phyloP scores from a whole-genome alignment of 92 coral and sea anemone genomes.

The Bergia puertoricense region DNA sequence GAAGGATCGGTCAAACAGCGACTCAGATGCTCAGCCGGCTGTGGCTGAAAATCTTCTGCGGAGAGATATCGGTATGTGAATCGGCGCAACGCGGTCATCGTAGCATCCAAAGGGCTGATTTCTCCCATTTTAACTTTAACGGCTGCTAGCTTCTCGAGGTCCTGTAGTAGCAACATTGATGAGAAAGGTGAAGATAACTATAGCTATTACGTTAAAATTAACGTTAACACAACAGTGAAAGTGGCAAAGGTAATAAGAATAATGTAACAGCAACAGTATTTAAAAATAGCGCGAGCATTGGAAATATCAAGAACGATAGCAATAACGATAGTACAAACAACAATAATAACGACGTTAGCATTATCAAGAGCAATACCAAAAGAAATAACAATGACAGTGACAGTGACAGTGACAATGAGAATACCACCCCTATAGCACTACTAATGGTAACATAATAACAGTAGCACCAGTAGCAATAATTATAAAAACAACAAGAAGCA shows the following conservation, averaged over 20 bases:
- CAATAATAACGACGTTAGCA: too few species aligned
- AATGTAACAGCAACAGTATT: background rate
- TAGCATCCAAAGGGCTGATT: constrained; percentile 45
- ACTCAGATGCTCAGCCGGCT: constrained; percentile 58
- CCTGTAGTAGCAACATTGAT: constrained; percentile 1
- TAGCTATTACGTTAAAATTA: too few species aligned
- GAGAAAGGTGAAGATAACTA: background rate
- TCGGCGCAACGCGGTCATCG: constrained; percentile 80
- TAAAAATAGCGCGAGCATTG: too few species aligned
- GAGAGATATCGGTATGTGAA: constrained; percentile 91
- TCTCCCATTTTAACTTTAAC: constrained; percentile 31
- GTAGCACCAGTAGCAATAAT: too few species aligned
- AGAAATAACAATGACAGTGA: too few species aligned
- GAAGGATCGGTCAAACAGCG: constrained; percentile 77
- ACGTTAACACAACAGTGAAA: background rate
- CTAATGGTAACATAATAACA: too few species aligned
- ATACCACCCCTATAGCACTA: too few species aligned
- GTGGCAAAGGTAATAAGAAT: background rate
- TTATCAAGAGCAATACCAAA: too few species aligned
- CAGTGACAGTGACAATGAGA: too few species aligned
- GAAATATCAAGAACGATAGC: too few species aligned
- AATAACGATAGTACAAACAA: too few species aligned
- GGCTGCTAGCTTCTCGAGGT: constrained; percentile 27
- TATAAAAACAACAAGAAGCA: too few species aligned
- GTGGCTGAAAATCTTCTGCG: constrained; percentile 69